Evolutionary conservation across 2,113 vertebrate species (phyloP), one percentile per base, ranked within the genome.

Genomic region (Echinops telfairi): DNA sequence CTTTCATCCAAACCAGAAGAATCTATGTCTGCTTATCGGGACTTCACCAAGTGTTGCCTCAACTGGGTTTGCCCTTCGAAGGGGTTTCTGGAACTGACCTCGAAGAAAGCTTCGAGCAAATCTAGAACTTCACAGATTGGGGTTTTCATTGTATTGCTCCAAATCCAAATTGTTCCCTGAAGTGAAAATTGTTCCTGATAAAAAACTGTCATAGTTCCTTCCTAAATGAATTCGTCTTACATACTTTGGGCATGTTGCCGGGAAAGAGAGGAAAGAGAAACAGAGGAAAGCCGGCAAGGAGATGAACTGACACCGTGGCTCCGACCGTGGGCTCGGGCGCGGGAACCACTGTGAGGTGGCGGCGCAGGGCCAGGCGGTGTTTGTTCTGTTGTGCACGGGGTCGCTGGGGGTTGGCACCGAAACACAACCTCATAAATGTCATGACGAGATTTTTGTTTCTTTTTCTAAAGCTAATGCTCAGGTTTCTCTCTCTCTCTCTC

Each of bases 1-100:
- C 83, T 88, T 73, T 68, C 40, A 77, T 81, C 9, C 75, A 94
- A 92, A 85, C 10, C 70, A 86, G 68, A 82, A 77, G 89, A 87
- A 19, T 5, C 77, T 29, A 25, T 31, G 2, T 77, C 12, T 7
- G 10, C 47, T 12, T 53, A 53, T 53, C 47, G 10, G 47, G 47
- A 53, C 47, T 10, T 53, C 47, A 53, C 47, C 14, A 68, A 57
- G 20, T 38, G 20, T 31, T 78, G 53, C 68, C 36, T 23, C 73
- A 36, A 60, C 10, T 15, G 62, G 60, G 5, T 14, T 66, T 87
- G 3, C 14, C 31, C 38, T 85, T 23, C 58, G 22, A 12, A 57
- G 6, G 0, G 23, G 16, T 85, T 93, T 70, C 73, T 93, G 60
- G 89, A 93, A 80, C 64, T 68, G 33, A 89, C 22, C 10, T 73